Evolutionary conservation across 2,888 invertebrate genomes (phyloP), one percentile per base, ranked within the genome.

Genomic region (Bimastos eiseni): DNA sequence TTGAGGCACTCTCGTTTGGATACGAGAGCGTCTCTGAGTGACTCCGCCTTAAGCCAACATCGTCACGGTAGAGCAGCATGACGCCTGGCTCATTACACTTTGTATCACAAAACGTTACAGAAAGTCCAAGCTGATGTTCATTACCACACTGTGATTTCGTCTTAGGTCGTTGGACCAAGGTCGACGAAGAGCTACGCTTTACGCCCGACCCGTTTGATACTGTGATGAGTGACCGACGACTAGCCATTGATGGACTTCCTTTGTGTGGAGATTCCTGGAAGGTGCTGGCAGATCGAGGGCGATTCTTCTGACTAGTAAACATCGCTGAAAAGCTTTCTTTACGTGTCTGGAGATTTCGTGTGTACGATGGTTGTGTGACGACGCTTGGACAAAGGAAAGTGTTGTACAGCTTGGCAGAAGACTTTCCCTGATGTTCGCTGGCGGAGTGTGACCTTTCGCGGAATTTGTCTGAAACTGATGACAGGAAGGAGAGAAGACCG

Each of bases 71-170:
- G 86, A 86, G 86, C 86, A 34, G 36, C 86, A 86, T 24, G 34
- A 34, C 36, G 34, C 37, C 4, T 1, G 4, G 86, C 36, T 86
- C 24, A 4, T 86, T 86, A 34, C 36, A 19, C 6, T 6, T 30
- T 1, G 70, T 24, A 34, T 89, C 21, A 33, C 90, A 90, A 38
- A 90, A 84, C 8, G 90, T 90, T n/a, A 90, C 90, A 19, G 90
- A 90, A n/a, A 84, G 83, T 30, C 90, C 90, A 21, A 90, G 90
- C 21, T 90, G 90, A 19, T 15, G 90, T n/a, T 90, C 90, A n/a
- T 86, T 84, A 8, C 90, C 84, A 37, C 49, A 90, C n/a, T 33
- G 84, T 13, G 84, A 37, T 37, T 36, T 86, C 15, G 86, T 11
- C 30, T 86, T 86, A 21, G 34, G 86, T 36, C 86, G n/a, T n/a